A percentile compares a stretch with the other conserved stretches of the same genome.
These are phyloP conservation scores for Drosophila aff. DNA, from an alignment of 1,140 invertebrate genomes.

Conservation along the genomic window DNA sequence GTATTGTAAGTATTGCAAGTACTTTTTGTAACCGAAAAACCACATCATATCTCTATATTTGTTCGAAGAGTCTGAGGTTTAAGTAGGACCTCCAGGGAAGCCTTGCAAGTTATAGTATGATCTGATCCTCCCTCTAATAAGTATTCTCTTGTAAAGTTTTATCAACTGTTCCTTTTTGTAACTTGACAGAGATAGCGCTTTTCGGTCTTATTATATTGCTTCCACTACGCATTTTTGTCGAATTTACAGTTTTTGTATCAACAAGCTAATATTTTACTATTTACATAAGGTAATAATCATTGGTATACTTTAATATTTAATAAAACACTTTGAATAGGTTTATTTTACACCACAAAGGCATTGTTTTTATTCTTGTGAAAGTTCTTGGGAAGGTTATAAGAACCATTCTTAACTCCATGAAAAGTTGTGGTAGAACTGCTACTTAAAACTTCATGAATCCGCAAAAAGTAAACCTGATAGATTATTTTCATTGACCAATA, in stretches of 20 bases:
- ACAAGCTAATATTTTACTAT: conserved; percentile 19
- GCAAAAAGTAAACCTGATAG: too few species aligned
- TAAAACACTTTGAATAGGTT: conserved; percentile 5
- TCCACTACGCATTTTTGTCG: conserved; percentile 16
- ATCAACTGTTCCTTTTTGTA: neutral
- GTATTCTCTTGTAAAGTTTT: neutral
- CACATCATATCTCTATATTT: neutral
- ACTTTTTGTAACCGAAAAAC: neutral
- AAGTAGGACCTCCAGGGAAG: neutral
- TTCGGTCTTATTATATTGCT: conserved; percentile 10
- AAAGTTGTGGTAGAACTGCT: too few species aligned
- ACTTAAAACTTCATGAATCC: too few species aligned
- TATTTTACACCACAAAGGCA: neutral
- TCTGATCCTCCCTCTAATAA: neutral
- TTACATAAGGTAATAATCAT: conserved; percentile 11
- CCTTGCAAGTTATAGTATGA: neutral
- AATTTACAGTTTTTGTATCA: conserved; percentile 20
- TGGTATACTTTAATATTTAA: conserved; percentile 22
- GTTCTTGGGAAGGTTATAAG: too few species aligned
- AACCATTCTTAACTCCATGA: too few species aligned
- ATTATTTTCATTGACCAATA: too few species aligned
- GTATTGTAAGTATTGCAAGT: neutral
- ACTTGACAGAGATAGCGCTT: neutral
- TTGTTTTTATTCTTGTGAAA: too few species aligned
- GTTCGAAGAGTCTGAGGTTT: neutral